Conservation (phyloP, 2,888 invertebrate species). For the Torymus tubicola region DNA sequence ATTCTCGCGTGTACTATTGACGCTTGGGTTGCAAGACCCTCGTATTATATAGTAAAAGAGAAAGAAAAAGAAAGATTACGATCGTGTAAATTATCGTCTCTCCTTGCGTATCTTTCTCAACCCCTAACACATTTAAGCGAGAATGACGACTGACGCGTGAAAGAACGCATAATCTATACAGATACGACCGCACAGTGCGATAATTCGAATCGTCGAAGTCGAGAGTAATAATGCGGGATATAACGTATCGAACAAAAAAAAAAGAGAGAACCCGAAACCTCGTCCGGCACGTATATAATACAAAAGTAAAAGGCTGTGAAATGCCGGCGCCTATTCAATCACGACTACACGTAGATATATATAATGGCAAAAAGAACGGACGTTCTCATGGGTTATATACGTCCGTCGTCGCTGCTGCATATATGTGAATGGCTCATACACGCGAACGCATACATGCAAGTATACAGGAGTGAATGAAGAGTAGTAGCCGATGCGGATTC, state of each 20-base stretch:
- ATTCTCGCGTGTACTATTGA: constrained; percentile 38
- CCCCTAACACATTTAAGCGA: neutral
- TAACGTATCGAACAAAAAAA: neutral
- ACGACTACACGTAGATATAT: neutral
- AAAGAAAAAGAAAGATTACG: constrained; percentile 33
- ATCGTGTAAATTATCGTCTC: constrained; percentile 49
- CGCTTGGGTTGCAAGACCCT: constrained; percentile 40
- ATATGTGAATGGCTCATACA: too few relatives aligned
- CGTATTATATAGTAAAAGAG: too few relatives aligned
- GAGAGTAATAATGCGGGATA: neutral
- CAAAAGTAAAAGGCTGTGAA: constrained; percentile 39
- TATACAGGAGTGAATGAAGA: constrained; percentile 24
- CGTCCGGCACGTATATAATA: constrained; percentile 3
- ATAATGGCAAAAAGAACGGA: constrained; percentile 29
- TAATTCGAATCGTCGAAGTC: constrained; percentile 50
- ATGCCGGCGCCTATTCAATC: constrained; percentile 37
- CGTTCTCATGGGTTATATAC: constrained; percentile 48
- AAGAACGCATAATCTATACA: too few relatives aligned
- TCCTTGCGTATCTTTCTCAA: constrained; percentile 6
- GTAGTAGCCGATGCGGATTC: constrained; percentile 21
- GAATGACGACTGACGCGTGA: too few relatives aligned
- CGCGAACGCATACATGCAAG: neutral
- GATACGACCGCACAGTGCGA: constrained; percentile 9
- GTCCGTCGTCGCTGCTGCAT: neutral
- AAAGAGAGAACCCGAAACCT: constrained; percentile 45